Evolutionary conservation across 2,888 invertebrate genomes (phyloP), one percentile per base, ranked within the genome.

Genomic region (Habrosyne pyritoides): DNA sequence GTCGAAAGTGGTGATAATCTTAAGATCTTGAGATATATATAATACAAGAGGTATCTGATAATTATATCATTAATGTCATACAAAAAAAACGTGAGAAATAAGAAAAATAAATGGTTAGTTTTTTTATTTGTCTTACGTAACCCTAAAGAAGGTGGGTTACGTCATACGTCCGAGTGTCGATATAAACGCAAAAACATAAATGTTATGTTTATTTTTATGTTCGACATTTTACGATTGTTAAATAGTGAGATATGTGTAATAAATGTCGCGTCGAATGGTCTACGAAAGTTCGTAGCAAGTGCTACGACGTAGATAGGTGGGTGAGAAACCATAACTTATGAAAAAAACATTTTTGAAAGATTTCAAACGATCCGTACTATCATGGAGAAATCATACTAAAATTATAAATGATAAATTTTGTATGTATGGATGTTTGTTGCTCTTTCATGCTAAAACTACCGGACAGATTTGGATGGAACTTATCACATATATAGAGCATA

Each of bases 241-340:
- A 67, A 69, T 70, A 70, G 71, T 63, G 65, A 65, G 67, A 65
- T 64, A 62, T 67, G 54, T 50, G 61, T 59, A 74, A 67, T 73
- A 71, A 72, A 77, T 69, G 67, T 65, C 69, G 64, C 65, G 66
- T 60, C 68, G 54, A 70, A 74, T 66, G 69, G 69, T 71, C 79
- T 81, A 79, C 75, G 72, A 71, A 69, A 73, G 61, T 71, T 71
- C 74, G 83, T 77, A 79, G 79, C 66, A 57, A 59, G 22, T 52
- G 63, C 66, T 71, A 68, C 65, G 67, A 42, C 59, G 60, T 56
- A 56, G 55, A 54, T 56, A 51, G 55, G 63, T 56, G 64, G 47
- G 12, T 55, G 59, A 65, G 62, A 62, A 33, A 47, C 42, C 56
- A 30, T 54, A 57, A 52, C 42, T 50, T 49, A 54, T 22, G 47